Conservation (phyloP, 1,140 invertebrate genomes). For the Musca domestica region DNA sequence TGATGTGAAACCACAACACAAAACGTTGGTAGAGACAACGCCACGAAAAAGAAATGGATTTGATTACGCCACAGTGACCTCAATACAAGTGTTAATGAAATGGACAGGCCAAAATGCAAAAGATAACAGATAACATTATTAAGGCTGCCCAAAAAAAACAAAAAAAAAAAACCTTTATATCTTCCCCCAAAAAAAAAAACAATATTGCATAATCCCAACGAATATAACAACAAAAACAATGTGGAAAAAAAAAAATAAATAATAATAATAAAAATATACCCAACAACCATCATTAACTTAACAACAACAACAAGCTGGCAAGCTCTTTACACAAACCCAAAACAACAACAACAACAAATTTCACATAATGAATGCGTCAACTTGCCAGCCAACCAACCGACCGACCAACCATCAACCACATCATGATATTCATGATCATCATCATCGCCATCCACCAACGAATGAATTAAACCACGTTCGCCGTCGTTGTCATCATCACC, state of each 20-base stretch:
- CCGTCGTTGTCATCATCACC: too few species aligned
- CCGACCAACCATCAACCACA: not conserved
- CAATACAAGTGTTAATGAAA: slow-evolving; percentile 18
- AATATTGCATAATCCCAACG: slow-evolving; percentile 16
- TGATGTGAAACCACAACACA: not conserved
- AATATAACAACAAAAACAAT: not conserved
- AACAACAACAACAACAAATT: too few species aligned
- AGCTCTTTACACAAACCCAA: too few species aligned
- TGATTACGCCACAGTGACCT: slow-evolving; percentile 12
- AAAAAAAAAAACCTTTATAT: not conserved
- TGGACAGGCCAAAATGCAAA: not conserved
- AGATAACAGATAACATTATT: not conserved
- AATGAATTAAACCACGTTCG: too few species aligned
- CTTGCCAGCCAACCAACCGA: not conserved
- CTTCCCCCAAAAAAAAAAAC: too few species aligned
- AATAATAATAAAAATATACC: not conserved
- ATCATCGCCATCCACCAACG: too few species aligned
- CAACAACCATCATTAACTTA: too few species aligned
- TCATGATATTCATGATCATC: not conserved
- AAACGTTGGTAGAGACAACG: not conserved
- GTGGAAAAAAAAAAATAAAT: not conserved
- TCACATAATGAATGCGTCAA: slow-evolving; percentile 4
- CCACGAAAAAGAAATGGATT: not conserved
- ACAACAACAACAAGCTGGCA: too few species aligned
- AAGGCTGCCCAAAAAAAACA: too few species aligned